phyloP scores from a whole-genome alignment of 2,113 vertebrate species.

The Diadophis punctatus region DNA sequence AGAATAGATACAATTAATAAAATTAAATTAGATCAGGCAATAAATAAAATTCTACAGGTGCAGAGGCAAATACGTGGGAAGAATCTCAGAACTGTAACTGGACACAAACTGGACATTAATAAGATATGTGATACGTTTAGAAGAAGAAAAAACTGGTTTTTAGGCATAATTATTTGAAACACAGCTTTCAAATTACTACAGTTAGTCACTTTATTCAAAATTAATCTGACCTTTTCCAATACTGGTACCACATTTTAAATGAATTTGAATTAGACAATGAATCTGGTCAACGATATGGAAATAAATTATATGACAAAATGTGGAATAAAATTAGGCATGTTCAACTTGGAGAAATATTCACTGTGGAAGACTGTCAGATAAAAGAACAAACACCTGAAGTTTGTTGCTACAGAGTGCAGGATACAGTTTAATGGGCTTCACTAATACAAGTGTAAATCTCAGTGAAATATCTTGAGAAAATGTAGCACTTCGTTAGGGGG shows the following conservation, averaged over 20 bases:
- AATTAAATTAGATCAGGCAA: not conserved
- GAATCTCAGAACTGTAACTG: not conserved
- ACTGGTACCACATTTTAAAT: not conserved
- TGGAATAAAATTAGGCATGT: not conserved
- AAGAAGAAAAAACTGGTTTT: not conserved
- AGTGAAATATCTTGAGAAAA: not conserved
- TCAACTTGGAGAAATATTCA: not conserved
- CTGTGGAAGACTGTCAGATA: not conserved
- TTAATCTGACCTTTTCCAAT: not conserved
- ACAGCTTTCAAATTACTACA: not conserved
- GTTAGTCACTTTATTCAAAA: not conserved
- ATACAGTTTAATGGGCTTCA: not conserved
- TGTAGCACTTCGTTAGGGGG: not conserved
- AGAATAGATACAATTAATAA: not conserved
- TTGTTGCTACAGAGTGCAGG: not conserved
- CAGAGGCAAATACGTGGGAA: not conserved
- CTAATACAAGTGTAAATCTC: not conserved
- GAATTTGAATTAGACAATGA: not conserved
- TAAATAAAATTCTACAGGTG: not conserved
- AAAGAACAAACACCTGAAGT: not conserved
- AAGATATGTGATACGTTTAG: not conserved
- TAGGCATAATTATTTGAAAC: not conserved
- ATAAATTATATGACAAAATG: not conserved
- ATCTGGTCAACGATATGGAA: not conserved
- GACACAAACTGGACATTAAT: not conserved